These are phyloP conservation scores for Axea sp. DNA, from an alignment of 2,888 invertebrate genomes.

Conservation along the genomic window DNA sequence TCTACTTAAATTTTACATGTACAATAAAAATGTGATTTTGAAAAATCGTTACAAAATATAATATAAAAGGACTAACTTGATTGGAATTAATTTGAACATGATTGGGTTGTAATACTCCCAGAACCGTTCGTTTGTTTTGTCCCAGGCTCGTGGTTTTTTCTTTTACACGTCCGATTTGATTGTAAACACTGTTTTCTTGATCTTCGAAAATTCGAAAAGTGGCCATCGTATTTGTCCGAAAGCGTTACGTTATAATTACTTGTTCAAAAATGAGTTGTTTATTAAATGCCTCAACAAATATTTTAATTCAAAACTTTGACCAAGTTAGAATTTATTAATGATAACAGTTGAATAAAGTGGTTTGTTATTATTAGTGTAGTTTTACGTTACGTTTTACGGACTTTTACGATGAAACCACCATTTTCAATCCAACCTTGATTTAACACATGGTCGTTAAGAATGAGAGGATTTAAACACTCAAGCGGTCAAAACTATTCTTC, in stretches of 20 bases:
- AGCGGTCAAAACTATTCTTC: conserved; percentile 5
- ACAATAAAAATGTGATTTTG: no score
- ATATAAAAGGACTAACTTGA: no score
- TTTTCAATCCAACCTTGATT: conserved; percentile 1
- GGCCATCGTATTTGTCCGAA: conserved; percentile 81
- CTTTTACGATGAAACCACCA: conserved; percentile 41
- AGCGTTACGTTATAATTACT: conserved; percentile 14
- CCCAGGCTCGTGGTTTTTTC: conserved; percentile 74
- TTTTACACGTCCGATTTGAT: conserved; percentile 79
- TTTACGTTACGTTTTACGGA: conserved; percentile 44
- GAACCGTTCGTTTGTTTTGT: conserved; percentile 82
- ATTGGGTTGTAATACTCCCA: conserved; percentile 83
- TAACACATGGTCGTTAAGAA: conserved; percentile 39
- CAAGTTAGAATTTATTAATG: no score
- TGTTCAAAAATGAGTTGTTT: neutral
- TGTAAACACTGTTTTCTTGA: conserved; percentile 83
- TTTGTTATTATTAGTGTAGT: no score
- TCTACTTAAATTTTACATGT: no score
- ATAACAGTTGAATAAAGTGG: no score
- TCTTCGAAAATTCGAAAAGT: conserved; percentile 88
- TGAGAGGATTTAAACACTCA: conserved; percentile 17
- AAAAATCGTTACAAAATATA: neutral
- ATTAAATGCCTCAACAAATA: neutral
- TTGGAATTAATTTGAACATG: conserved; percentile 80
- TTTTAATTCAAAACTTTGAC: no score